phyloP scores from a whole-genome alignment of 2,888 invertebrate species.

The Cacoxenus indagator region DNA sequence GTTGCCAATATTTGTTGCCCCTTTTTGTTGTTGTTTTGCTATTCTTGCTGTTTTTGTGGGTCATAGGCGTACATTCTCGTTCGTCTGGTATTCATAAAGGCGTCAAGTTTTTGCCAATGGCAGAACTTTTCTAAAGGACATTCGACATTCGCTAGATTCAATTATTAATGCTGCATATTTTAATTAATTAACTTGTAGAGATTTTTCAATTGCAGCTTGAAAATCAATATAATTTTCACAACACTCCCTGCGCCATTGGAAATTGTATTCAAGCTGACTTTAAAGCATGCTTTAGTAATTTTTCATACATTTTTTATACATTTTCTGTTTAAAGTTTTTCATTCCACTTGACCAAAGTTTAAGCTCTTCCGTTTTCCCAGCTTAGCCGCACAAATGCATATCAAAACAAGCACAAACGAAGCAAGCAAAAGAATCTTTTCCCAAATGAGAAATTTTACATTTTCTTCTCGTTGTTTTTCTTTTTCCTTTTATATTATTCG shows the following conservation, averaged over 20 bases:
- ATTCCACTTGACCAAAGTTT: slow-evolving; percentile 5
- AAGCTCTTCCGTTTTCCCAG: not conserved
- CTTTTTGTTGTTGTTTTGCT: slow-evolving; percentile 35
- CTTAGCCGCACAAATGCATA: not conserved
- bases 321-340: not conserved
- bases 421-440: not conserved
- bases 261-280: not conserved
- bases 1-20: slow-evolving; percentile 43
- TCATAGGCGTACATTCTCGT: not conserved
- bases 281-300: not conserved
- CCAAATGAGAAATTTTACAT: no score
- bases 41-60: not conserved
- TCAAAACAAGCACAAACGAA: no score
- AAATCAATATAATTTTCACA: not conserved
- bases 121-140: slow-evolving; percentile 27
- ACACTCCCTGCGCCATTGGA: not conserved
- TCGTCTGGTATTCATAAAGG: not conserved
- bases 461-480: not conserved
- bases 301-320: not conserved
- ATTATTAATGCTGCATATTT: slow-evolving; percentile 55
- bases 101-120: slow-evolving; percentile 19
- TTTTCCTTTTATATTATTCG: not conserved
- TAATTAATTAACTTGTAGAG: slow-evolving; percentile 60
- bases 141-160: slow-evolving; percentile 45
- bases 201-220: slow-evolving; percentile 50